Base-by-base conservation (phyloP, 2,113 vertebrate genomes). In the Oncorhynchus gorbuscha region DNA sequence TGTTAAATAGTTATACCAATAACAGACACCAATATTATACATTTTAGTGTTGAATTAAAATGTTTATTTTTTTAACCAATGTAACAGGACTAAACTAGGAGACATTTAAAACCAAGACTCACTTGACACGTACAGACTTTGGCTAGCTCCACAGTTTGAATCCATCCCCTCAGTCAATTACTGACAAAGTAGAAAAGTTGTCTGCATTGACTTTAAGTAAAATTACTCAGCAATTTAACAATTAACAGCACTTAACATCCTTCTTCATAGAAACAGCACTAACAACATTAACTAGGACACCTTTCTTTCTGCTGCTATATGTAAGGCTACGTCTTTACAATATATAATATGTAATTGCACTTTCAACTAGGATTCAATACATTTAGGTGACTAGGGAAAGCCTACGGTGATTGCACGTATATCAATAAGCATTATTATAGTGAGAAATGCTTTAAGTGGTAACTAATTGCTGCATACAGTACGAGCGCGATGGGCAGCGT, bases 311-410 rank as follows among this genome's bases (percentile, higher is more conserved):
- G 45, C 59, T 26, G 72, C 55, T 66, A 65, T 39, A 24, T 18
- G 35, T 74, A 81, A 84, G 72, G 75, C 78, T 83, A 78, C 75
- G 55, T 80, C 59, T 80, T 80, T 72, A 78, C 61, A 48, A 75
- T 76, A 70, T 62, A 59, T 4, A 62, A 59, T 81, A 39, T 70
- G 45, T 76, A 84, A 83, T 86, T 87, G 86, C 86, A 82, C 79
- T 77, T 86, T 80, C 62, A 62, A 69, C 73, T 61, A 64, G 62
- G 22, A 13, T 12, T 62, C 58, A 28, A n/a, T 64, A 39, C 28
- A 24, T 75, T 58, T 73, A 71, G 20, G 22, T 26, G 30, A 73
- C 16, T 11, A 58, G 9, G 59, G 59, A 22, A 22, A 62, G 24
- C 59, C 59, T n/a, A 62, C n/a, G 14, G 32, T n/a, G 71, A 22